A percentile compares a stretch with the other conserved stretches of the same genome.
Evolutionary conservation across 2,888 invertebrate genomes (phyloP).

Genomic region (Quadroppia sp.): DNA sequence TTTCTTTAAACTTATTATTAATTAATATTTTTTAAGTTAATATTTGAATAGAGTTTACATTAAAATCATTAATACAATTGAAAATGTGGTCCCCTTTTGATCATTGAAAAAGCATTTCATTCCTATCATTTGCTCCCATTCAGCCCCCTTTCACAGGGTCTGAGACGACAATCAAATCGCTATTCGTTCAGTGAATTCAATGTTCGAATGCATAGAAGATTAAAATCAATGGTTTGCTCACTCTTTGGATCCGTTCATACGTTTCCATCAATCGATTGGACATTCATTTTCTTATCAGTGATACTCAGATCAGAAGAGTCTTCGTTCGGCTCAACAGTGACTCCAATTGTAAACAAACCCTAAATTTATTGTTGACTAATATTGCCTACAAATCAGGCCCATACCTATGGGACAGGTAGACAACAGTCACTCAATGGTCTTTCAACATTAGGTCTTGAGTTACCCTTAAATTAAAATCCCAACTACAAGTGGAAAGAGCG

Average conservation of each 20-base stretch:
- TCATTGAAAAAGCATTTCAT: conserved; percentile 26
- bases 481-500: conserved; percentile 92
- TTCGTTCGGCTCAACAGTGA: conserved; percentile 12
- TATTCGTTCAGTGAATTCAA: conserved; percentile 21
- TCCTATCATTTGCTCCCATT: not conserved
- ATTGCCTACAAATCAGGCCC: conserved; percentile 35
- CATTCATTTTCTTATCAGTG: conserved; percentile 13
- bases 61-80: conserved; percentile 36
- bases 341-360: conserved; percentile 10
- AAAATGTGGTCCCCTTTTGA: conserved; percentile 34
- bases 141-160: not conserved
- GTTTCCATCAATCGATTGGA: not conserved
- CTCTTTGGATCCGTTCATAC: not conserved
- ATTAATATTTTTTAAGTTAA: conserved; percentile 32
- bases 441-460: conserved; percentile 45
- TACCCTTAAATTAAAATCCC: conserved; percentile 88
- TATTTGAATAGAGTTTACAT: conserved; percentile 37
- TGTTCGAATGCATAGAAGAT: conserved; percentile 21
- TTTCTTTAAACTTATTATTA: conserved; percentile 33
- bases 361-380: conserved; percentile 20
- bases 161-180: conserved; percentile 16
- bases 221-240: conserved; percentile 24
- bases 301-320: not conserved
- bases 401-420: conserved; percentile 18
- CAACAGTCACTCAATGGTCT: too few species aligned